A percentile compares a stretch with the other conserved stretches of the same genome.
Evolutionary conservation across 2,888 invertebrate genomes (phyloP).

Genomic region (Netelia virgata): DNA sequence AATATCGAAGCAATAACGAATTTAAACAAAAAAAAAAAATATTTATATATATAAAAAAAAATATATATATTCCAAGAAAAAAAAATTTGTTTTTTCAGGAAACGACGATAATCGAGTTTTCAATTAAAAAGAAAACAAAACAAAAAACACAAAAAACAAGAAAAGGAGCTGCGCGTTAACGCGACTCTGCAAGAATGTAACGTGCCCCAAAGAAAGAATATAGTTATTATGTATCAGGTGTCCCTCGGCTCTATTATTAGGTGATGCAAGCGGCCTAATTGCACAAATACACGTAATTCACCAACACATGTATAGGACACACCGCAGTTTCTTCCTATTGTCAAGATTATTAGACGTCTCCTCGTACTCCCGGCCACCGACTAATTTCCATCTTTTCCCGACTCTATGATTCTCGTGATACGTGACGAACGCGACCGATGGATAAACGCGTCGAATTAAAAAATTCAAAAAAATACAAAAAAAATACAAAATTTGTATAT

Average conservation of each 20-base stretch:
- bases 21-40: not conserved
- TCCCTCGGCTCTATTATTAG: slow-evolving; percentile 46
- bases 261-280: slow-evolving; percentile 63
- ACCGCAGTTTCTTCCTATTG: slow-evolving; percentile 44
- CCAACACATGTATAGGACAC: not conserved
- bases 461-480: not conserved
- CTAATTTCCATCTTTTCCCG: slow-evolving; percentile 50
- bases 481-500: no score
- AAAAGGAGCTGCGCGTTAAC: no score
- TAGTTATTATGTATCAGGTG: slow-evolving; percentile 34
- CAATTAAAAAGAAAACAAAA: no score
- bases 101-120: no score
- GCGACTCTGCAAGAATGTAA: no score
- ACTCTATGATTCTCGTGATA: not conserved
- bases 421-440: slow-evolving; percentile 1
- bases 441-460: not conserved
- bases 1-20: not conserved
- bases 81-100: no score
- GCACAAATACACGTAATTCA: slow-evolving; percentile 15
- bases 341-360: slow-evolving; percentile 53
- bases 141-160: no score
- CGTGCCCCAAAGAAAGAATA: slow-evolving; percentile 16
- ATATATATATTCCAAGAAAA: not conserved
- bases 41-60: not conserved
- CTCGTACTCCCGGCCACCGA: slow-evolving; percentile 44